These are phyloP conservation scores for Marmota flaviventris DNA, from an alignment of 2,113 vertebrate species.

Conservation along the genomic window DNA sequence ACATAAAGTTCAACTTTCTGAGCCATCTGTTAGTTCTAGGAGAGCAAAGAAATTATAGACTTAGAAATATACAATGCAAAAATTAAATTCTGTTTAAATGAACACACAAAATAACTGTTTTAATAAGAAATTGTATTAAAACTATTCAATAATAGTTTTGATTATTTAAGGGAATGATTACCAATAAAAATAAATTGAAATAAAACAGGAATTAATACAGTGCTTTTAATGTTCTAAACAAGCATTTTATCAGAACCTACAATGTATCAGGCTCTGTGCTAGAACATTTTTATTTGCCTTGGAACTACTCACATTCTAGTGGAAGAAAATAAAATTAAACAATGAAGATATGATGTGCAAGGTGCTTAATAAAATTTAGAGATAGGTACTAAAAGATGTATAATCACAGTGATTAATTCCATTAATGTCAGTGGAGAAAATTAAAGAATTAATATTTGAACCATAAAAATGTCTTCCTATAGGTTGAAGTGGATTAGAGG, in stretches of 20 bases:
- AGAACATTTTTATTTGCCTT: neutral
- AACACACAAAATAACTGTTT: neutral
- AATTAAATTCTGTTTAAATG: conserved; percentile 37
- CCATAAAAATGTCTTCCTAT: neutral
- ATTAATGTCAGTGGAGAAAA: neutral
- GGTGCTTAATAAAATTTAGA: neutral
- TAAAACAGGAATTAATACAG: neutral
- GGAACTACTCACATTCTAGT: neutral
- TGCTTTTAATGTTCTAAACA: neutral
- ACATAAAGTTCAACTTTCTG: conserved; percentile 39
- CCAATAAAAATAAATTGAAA: conserved; percentile 11
- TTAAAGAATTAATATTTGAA: neutral
- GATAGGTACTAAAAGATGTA: neutral
- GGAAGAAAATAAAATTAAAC: neutral
- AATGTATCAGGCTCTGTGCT: neutral
- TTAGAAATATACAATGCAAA: neutral
- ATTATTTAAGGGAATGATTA: conserved; percentile 15
- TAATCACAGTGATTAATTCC: neutral
- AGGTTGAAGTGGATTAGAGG: neutral
- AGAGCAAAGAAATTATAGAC: neutral
- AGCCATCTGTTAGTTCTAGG: neutral
- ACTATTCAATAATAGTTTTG: neutral
- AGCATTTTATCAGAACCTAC: neutral
- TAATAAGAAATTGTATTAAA: neutral
- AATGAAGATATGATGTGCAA: neutral